Percentiles rank a stretch among this genome's conserved stretches.
These are phyloP conservation scores for Potamarius usumacintae DNA, from an alignment of 2,113 vertebrate species.

Conservation along the genomic window DNA sequence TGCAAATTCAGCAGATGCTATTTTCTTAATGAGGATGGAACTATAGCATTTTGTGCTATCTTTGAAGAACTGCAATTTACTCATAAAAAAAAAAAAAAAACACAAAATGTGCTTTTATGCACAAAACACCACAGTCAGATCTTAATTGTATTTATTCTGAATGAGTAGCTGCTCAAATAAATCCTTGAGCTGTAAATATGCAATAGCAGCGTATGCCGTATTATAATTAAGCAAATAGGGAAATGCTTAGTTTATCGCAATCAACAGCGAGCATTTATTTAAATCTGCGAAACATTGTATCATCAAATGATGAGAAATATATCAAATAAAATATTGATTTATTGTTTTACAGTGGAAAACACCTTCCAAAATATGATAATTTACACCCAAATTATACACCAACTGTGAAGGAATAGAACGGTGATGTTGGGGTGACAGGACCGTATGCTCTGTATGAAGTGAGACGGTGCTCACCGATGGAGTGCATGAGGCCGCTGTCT, in stretches of 20 bases:
- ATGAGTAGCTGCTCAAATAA: not conserved
- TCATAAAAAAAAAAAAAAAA: not conserved
- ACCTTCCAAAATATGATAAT: not conserved
- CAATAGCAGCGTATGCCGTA: not conserved
- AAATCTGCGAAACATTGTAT: not conserved
- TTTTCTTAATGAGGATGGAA: not conserved
- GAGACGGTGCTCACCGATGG: constrained; percentile 80
- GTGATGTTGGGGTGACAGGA: not conserved
- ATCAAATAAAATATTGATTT: not conserved
- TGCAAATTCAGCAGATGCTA: not conserved
- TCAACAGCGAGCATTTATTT: not conserved
- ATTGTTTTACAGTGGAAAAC: not conserved
- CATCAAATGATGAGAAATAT: not conserved
- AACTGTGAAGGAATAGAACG: not conserved
- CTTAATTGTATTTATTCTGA: not conserved
- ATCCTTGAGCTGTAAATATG: not conserved
- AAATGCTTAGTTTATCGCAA: not conserved
- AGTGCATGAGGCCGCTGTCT: constrained; percentile 98
- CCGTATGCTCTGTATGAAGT: not conserved
- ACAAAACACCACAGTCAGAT: not conserved
- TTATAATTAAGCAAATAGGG: not conserved
- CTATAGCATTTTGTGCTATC: not conserved
- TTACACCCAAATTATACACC: not conserved
- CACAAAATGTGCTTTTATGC: not conserved
- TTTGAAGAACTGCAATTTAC: not conserved